These are phyloP conservation scores for Ascidia mentula DNA, from an alignment of 23 tunicate species.

Conservation along the genomic window DNA sequence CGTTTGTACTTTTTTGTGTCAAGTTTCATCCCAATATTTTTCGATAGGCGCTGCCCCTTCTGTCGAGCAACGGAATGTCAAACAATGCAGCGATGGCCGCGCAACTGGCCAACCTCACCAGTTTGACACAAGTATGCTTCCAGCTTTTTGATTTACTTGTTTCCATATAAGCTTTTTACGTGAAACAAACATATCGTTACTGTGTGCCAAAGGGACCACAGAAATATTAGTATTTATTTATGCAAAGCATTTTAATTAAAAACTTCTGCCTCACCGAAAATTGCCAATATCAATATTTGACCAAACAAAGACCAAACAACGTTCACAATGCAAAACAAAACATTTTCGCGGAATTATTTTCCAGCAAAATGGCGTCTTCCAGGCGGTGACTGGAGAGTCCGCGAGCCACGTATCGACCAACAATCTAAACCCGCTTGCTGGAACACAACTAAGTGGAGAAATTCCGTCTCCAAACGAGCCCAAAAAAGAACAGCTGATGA, in stretches of 20 bases:
- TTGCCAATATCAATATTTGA: no score
- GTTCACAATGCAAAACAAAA: no score
- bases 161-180: no score
- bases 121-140: conserved; percentile 40
- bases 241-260: no score
- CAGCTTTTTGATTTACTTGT: neutral
- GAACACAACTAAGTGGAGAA: neutral
- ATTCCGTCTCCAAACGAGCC: neutral
- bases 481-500: neutral
- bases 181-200: no score
- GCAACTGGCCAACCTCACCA: conserved; percentile 49
- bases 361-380: conserved; percentile 4
- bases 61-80: conserved; percentile 12
- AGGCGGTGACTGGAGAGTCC: neutral
- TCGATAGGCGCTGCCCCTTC: conserved; percentile 33
- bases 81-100: conserved; percentile 39
- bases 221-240: no score
- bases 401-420: neutral
- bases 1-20: no score
- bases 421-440: neutral
- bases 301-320: no score
- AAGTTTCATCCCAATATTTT: neutral
- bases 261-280: no score
- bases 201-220: no score
- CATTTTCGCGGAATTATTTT: no score